Base-by-base conservation (phyloP, 2,797 vertebrate genomes). In the Heliangelus exortis region DNA sequence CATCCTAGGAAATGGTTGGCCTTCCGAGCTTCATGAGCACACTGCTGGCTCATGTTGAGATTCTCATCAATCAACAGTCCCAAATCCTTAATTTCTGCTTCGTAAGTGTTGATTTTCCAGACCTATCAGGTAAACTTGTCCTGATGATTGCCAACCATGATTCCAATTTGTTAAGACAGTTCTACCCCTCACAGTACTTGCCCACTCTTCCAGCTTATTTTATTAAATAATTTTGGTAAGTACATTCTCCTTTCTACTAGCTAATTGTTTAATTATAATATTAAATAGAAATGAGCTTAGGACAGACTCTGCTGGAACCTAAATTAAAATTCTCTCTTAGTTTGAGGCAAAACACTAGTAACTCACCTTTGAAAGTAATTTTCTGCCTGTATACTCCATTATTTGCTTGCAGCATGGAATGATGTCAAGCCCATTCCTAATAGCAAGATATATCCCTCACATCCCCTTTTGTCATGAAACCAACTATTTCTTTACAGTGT, bases 241-340 rank as follows among this genome's bases (percentile, higher is more conserved):
- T 69, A 72, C 23, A 36, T 80, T 68, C 66, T 82, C 67, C 43
- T 74, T 82, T 72, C 53, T 55, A 45, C 58, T 68, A 29, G 80
- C 66, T 54, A 92, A 94, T 45, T 58, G 29, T 58, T 94, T 91
- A 88, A 92, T 94, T 88, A 84, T 65, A 91, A 84, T 68, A 84
- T n/a, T 72, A 90, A 90, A 88, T 54, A 86, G 69, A 88, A 95
- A 85, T 65, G 3, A 93, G 58, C 69, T 81, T 54, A 72, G 66
- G 66, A 95, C 50, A 84, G 58, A 75, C 45, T 77, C 69, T 84
- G 77, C 47, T 88, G 69, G 66, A 91, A 72, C 45, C 18, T 71
- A 53, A 85, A 72, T 85, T 89, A 62, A 79, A 84, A 87, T 85
- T 91, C 33, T 19, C 45, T 85, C 87, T 83, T 53, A 55, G 68